Evolutionary conservation across 2,113 vertebrate genomes (phyloP), one percentile per base, ranked within the genome.

Genomic region (Anthoscopus minutus): DNA sequence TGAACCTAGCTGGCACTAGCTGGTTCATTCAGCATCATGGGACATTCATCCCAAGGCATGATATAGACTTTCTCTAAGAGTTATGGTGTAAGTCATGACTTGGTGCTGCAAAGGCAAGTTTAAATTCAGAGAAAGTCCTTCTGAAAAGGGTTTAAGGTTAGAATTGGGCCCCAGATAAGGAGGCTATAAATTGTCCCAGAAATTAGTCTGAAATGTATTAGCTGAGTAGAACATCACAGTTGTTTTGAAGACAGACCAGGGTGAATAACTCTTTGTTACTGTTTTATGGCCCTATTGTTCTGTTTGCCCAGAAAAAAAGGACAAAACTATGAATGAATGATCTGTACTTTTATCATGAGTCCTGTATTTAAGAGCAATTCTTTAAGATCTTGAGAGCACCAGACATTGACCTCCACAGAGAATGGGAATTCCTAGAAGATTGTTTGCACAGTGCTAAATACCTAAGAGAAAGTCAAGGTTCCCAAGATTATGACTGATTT

Each of bases 31-130:
- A 77, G 19, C 17, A 25, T 31, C 17, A 5, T 11, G 42, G 15
- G 30, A 10, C 15, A 9, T 81, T 89, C 8, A 61, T 93, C 62
- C 22, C 19, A 69, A 76, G 51, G 25, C 20, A 28, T 65, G 33
- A 22, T 15, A 4, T 2, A 47, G 53, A n/a, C 10, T 62, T 88
- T 42, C 22, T 82, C 4, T 50, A 31, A 40, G 74, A 65, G 27
- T 54, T 85, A 11, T 0, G 0, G 9, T 15, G 3, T 21, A 44
- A 57, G 22, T 37, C 12, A 7, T 56, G 37, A 44, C 42, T 70
- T 73, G 19, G 56, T 69, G n/a, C 45, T 91, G 25, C 21, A 47
- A 91, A 86, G 21, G 21, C 48, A 72, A 47, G 42, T 67, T 50
- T 58, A 40, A 92, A 54, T 91, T 50, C 15, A 14, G 53, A 83